Evolutionary conservation across 2,113 vertebrate genomes (phyloP), one percentile per base, ranked within the genome.

Genomic region (Amblyornis subalaris): DNA sequence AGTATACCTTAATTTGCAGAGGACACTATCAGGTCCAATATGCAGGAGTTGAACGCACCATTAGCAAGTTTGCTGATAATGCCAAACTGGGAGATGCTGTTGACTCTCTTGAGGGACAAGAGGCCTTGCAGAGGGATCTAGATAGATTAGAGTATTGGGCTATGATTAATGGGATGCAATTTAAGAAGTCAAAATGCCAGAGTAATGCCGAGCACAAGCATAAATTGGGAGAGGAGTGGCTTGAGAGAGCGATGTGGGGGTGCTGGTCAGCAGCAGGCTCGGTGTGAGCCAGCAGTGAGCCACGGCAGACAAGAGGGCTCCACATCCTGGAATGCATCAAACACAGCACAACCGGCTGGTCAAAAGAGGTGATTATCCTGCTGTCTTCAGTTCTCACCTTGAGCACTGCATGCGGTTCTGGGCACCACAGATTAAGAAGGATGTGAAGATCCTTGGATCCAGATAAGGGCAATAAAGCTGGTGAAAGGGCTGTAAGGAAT

Each of bases 1-100:
- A 29, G 50, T 31, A 33, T 67, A 40, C 12, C 55, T 85, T 71
- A 72, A 65, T 89, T 74, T 89, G 65, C 31, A 66, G 17, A 95
- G 33, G 29, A 38, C 35, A 22, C 6, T 38, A 20, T 40, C 45
- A 73, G 2, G 0, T 78, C 31, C 9, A 15, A 18, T 25, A 61
- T 7, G 6, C 17, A 47, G 17, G 47, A 75, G 8, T 1, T 57
- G 24, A 78, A n/a, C 47, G 33, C 22, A 21, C 6, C 7, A 14
- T 74, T 55, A 55, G 33, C 33, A 54, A n/a, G 23, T 79, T 61
- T 62, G 29, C 12, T 75, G 47, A 36, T 75, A 20, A 47, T 47
- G 21, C 16, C 51, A 57, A 66, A 76, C 33, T 31, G 19, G 17
- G 23, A 66, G 47, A 23, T n/a, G 26, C 11, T 76, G 24, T 62